Evolutionary conservation across 2,113 vertebrate species (phyloP).

Genomic region (Elephas maximus): DNA sequence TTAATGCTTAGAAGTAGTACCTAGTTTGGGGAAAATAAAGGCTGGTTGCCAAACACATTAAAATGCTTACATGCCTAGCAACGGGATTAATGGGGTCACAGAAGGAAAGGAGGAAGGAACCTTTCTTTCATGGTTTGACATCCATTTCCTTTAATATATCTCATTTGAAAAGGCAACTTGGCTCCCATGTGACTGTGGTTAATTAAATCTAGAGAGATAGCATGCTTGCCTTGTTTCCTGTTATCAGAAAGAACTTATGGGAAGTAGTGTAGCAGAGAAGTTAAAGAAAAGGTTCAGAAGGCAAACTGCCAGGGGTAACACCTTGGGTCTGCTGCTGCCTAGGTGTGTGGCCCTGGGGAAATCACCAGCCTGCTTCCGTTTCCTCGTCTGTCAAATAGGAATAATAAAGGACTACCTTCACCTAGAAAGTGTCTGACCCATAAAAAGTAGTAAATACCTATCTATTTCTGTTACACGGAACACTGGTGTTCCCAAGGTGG

Average conservation of each 20-base stretch:
- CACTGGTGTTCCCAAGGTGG: not conserved
- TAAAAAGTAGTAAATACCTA: not conserved
- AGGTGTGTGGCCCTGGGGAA: not conserved
- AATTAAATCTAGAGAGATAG: not conserved
- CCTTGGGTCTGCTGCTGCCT: not conserved
- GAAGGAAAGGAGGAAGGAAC: not conserved
- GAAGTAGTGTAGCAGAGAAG: not conserved
- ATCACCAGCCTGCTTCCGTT: not conserved
- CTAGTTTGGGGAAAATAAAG: not conserved
- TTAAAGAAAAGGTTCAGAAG: slow-evolving; percentile 3
- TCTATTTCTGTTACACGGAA: not conserved
- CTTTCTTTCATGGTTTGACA: not conserved
- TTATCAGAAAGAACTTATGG: not conserved
- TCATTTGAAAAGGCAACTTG: slow-evolving; percentile 1
- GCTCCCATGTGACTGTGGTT: not conserved
- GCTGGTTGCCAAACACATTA: not conserved
- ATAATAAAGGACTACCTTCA: not conserved
- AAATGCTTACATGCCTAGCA: not conserved
- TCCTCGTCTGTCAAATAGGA: not conserved
- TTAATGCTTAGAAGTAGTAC: not conserved
- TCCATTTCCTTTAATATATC: slow-evolving; percentile 21
- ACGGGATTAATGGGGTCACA: not conserved
- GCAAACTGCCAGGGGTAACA: not conserved
- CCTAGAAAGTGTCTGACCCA: not conserved
- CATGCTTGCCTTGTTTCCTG: not conserved